Evolutionary conservation across 2,888 invertebrate genomes (phyloP), one percentile per base, ranked within the genome.

Genomic region (Oscheius myriophilus): DNA sequence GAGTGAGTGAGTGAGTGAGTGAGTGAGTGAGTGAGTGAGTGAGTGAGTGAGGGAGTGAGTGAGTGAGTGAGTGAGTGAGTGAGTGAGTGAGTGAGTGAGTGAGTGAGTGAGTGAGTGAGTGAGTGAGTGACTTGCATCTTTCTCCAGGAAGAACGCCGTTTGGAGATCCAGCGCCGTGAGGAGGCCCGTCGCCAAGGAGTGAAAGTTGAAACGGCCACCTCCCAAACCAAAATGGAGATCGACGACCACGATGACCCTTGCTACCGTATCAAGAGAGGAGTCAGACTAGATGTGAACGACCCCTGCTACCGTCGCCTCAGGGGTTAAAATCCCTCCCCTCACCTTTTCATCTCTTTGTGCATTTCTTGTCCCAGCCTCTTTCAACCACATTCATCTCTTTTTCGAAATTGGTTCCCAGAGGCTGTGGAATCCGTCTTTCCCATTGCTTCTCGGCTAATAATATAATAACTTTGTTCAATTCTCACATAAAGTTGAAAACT

Each of bases 181-280:
- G 61, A 61, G 49, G 61, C 46, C 7, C 26, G 49, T 39, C 61
- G 61, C 18, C 26, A 39, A n/a, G 46, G 26, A 25, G 49, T 49
- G 12, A 16, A n/a, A 25, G 1, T n/a, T 25, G n/a, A 33, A 49
- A 14, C 46, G 6, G 9, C 49, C 49, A 49, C 49, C 49, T 49
- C 25, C 61, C 33, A 33, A 9, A 3, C 33, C n/a, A n/a, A n/a
- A n/a, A 46, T 46, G 45, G n/a, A 46, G 11, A 26, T 26, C 18
- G 61, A 61, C 33, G 58, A 58, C 25, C 49, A 61, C 14, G 59
- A 59, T 61, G 61, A 61, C 39, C 61, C 61, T 25, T 61, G 61
- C 61, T 61, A 61, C 49, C 46, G 61, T 25, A 61, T 61, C 61
- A 61, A 61, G 33, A 46, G 61, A 25, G 61, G 49, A 33, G 49